Evolutionary conservation across 2,888 invertebrate species (phyloP), one percentile per base, ranked within the genome.

Genomic region (Dryobota labecula): DNA sequence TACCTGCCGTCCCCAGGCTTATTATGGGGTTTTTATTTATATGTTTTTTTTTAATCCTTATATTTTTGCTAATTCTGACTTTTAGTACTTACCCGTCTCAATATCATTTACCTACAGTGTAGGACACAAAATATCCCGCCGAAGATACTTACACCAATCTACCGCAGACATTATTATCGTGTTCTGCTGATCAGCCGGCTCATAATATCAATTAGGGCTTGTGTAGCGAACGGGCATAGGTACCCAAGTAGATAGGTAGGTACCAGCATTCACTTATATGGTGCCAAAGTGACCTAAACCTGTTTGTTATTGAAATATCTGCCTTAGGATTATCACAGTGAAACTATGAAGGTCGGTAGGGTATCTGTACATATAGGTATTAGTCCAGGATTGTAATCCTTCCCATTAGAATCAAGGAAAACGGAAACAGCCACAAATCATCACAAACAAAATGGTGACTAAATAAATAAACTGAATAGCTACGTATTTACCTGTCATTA

Each of bases 221-320:
- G 45, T 54, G 57, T 62, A 75, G 64, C 56, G 38, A 77, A 60
- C 68, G 51, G 45, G 61, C 61, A 33, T 58, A 61, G 47, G 67
- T 61, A 61, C 53, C 36, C 63, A 67, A 69, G 71, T 49, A 63
- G 15, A 20, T 49, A 67, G 58, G 73, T 72, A 63, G 9, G 33
- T 36, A 68, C 71, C 73, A 78, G 78, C 76, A 71, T 80, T 85
- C 63, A 72, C 80, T 73, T 84, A 83, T 83, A 87, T 83, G 84
- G 86, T 79, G 81, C 77, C 69, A 83, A 83, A 86, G 83, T 83
- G 77, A 82, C 76, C 70, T 77, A 80, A 83, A 85, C 88, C 84
- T 82, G 86, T 87, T 83, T 81, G 38, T 69, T 80, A 82, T 71
- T 78, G 73, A 80, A 83, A 78, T 78, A 83, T 73, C 67, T 67